Evolutionary conservation across 2,888 invertebrate species (phyloP), one percentile per base, ranked within the genome.

Genomic region (Cantharis lateralis): DNA sequence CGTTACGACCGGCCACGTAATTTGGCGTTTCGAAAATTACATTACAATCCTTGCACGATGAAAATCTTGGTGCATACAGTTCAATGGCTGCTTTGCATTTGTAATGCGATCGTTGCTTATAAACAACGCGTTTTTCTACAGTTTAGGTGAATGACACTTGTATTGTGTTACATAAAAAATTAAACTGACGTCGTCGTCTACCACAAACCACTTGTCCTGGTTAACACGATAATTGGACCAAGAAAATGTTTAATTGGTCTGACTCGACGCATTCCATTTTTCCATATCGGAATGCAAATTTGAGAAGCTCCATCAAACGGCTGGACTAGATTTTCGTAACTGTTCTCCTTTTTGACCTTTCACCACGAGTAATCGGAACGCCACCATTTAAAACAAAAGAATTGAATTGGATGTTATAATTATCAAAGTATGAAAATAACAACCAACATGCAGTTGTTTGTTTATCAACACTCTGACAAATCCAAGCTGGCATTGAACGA

Each of bases 51-150:
- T 9, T 9, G 9, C 48, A 48, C n/a, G 48, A 48, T 48, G 48
- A n/a, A 48, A 48, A n/a, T n/a, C 48, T n/a, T n/a, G 13, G n/a
- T n/a, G 48, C 48, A 48, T 48, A 86, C 90, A 90, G 90, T 66
- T 66, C 64, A 66, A 66, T 24, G 64, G 64, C 64, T 66, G 64
- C 64, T 66, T 66, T 66, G 64, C 64, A 66, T 66, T 66, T 24
- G 64, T 66, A 66, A 66, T 24, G 18, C 24, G 64, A 66, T 24
- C 20, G 20, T 66, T 20, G 64, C 24, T 20, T 66, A 66, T 66
- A 66, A 20, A 66, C 20, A 20, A 66, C 64, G 24, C 24, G 2
- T 66, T 66, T 66, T 66, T 20, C 64, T 16, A 20, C 18, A 24
- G 3, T 18, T 66, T 66, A 13, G 64, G 64, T 66, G 64, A 66